Percentiles rank a stretch among this genome's conserved stretches.
Conservation (phyloP, 2,888 invertebrate genomes). For the Sinotaia quadrata region DNA sequence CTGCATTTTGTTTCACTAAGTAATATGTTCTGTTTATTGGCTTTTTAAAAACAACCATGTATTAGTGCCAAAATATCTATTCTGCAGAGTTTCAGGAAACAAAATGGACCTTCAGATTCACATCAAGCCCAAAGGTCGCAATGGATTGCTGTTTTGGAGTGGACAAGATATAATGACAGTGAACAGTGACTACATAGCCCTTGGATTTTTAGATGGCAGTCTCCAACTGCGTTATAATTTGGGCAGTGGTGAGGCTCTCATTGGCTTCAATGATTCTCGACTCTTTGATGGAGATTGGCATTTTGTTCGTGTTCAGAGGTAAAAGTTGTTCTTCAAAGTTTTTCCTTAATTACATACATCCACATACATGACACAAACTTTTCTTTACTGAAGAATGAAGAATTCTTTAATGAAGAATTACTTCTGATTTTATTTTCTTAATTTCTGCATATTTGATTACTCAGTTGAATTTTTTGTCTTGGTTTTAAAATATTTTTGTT, state of each 20-base stretch:
- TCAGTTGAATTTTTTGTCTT: too few species aligned
- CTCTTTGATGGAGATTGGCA: slow-evolving; percentile 94
- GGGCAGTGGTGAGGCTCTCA: slow-evolving; percentile 88
- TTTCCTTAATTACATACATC: too few species aligned
- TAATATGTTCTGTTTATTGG: too few species aligned
- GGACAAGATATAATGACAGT: slow-evolving; percentile 78
- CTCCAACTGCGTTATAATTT: slow-evolving; percentile 86
- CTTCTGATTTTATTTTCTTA: too few species aligned
- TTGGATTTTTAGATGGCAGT: slow-evolving; percentile 86
- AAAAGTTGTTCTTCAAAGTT: slow-evolving; percentile 32
- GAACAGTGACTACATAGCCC: slow-evolving; percentile 82
- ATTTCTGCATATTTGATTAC: too few species aligned
- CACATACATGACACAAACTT: too few species aligned
- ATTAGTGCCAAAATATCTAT: background rate
- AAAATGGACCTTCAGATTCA: slow-evolving; percentile 90
- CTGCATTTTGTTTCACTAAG: too few species aligned
- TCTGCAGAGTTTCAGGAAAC: slow-evolving; percentile 82
- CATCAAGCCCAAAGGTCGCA: slow-evolving; percentile 81
- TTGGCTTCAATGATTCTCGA: slow-evolving; percentile 87
- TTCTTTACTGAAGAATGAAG: too few species aligned
- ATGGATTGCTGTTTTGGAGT: slow-evolving; percentile 89
- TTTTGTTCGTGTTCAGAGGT: slow-evolving; percentile 83
- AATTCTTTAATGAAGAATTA: too few species aligned
- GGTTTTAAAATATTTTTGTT: too few species aligned
- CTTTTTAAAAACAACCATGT: slow-evolving; percentile 1